phyloP scores from a whole-genome alignment of 2,888 invertebrate genomes.

The Scrobipalpa atriplicella region DNA sequence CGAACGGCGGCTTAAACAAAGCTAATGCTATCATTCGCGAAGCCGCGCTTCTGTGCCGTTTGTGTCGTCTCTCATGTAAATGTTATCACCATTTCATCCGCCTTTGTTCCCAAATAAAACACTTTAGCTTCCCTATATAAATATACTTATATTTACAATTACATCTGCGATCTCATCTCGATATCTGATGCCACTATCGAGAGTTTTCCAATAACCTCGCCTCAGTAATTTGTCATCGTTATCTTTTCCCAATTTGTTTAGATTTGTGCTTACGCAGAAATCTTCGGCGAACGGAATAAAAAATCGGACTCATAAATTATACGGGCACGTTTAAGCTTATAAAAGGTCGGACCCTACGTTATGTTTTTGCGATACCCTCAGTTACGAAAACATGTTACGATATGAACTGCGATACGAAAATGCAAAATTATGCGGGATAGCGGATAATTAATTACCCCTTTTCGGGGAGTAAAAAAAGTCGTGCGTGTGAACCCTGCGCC shows the following conservation, averaged over 20 bases:
- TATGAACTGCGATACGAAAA: slow-evolving; percentile 29
- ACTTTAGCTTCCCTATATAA: not conserved
- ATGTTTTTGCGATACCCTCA: slow-evolving; percentile 18
- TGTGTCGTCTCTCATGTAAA: slow-evolving; percentile 10
- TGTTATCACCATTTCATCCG: slow-evolving; percentile 16
- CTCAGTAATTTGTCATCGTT: not conserved
- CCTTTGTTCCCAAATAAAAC: not conserved
- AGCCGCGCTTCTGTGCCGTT: slow-evolving; percentile 11
- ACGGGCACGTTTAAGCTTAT: not conserved
- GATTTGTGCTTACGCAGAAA: not conserved
- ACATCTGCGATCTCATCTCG: not conserved
- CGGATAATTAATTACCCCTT: slow-evolving; percentile 32
- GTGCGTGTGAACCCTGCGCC: slow-evolving; percentile 25
- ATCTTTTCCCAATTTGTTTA: not conserved
- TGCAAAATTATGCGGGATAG: slow-evolving; percentile 32
- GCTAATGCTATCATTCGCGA: slow-evolving; percentile 33
- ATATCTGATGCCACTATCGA: not conserved
- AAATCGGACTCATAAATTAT: slow-evolving; percentile 16
- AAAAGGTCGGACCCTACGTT: slow-evolving; percentile 18
- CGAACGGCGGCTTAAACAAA: slow-evolving; percentile 24
- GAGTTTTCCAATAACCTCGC: slow-evolving; percentile 9
- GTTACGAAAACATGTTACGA: slow-evolving; percentile 28
- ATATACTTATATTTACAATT: not conserved
- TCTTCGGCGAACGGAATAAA: slow-evolving; percentile 1
- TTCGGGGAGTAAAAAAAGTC: slow-evolving; percentile 27